Evolutionary conservation across 2,113 vertebrate genomes (phyloP).

Genomic region (Nothobranchius kuhntae): DNA sequence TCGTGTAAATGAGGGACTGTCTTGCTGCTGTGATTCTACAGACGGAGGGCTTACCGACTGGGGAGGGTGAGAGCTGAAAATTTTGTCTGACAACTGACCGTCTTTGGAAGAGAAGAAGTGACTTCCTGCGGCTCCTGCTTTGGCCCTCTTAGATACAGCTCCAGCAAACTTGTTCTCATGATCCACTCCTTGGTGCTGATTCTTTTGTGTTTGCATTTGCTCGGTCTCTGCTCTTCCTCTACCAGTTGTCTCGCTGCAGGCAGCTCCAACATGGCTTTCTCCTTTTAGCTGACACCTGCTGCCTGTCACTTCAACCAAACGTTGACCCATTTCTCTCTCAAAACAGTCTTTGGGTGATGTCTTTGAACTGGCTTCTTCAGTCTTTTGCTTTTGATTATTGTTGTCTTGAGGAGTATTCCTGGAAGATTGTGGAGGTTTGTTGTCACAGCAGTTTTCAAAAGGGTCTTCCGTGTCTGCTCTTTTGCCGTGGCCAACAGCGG

Average conservation of each 20-base stretch:
- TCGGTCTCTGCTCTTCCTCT: constrained; percentile 31
- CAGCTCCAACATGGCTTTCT: constrained; percentile 44
- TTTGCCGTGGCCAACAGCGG: not conserved
- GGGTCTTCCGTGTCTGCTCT: constrained; percentile 2
- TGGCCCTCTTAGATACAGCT: constrained; percentile 47
- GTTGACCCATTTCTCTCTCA: constrained; percentile 43
- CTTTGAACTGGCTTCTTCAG: constrained; percentile 17
- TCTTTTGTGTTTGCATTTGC: constrained; percentile 12
- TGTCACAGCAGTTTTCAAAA: not conserved
- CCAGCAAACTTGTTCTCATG: constrained; percentile 46
- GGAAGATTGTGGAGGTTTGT: constrained; percentile 9
- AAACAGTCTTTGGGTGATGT: constrained; percentile 31
- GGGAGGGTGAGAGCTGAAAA: constrained; percentile 1
- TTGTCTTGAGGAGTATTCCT: constrained; percentile 15
- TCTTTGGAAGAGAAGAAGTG: constrained; percentile 9
- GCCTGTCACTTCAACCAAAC: constrained; percentile 66
- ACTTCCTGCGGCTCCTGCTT: constrained; percentile 4
- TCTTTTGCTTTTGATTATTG: constrained; percentile 9
- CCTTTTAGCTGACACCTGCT: constrained; percentile 72
- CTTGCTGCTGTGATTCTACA: constrained; percentile 19
- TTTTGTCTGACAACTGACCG: constrained; percentile 20
- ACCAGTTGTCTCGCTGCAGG: constrained; percentile 45
- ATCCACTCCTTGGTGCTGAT: constrained; percentile 1
- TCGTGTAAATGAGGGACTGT: constrained; percentile 14
- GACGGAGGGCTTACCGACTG: not conserved